Base-by-base conservation (phyloP, 2,797 vertebrate genomes). In the Glyptemys insculpta region DNA sequence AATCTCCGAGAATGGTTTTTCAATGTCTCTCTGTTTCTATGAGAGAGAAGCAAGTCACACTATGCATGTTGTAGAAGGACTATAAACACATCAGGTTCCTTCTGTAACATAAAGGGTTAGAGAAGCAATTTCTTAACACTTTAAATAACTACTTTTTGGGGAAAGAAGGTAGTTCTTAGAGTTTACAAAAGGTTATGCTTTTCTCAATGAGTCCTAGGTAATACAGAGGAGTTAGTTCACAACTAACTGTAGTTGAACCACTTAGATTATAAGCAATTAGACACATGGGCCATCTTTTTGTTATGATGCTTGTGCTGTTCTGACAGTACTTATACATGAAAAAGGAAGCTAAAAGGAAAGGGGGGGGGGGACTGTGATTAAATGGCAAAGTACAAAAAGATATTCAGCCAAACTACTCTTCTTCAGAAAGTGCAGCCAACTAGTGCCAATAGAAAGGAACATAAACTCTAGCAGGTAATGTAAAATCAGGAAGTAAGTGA, bases 401-500 rank as follows among this genome's bases (percentile, higher is more conserved):
- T 14, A 5, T 7, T 37, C 34, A 68, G 5, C 3, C 34, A 62
- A 56, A 0, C 41, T 44, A 68, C 34, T 47, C 11, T 87, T 1
- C 27, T 12, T 93, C 23, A 50, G 72, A 85, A 47, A 4, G 56
- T 3, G 8, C 19, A 68, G 18, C 18, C 65, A 68, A 88, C 10
- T 8, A 54, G 6, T 72, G 5, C 37, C 34, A 50, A 8, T 4
- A 78, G 52, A 81, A 93, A 81, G 54, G 2, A 7, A 11, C 2
- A 15, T 21, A 53, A 80, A 68, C 3, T 50, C 4, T 27, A 87
- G 2, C 5, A 81, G 10, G 34, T 88, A 2, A 81, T 81, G 34
- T 34, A 79, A 78, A 94, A 85, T 65, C 5, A 59, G 34, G 65
- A 92, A 92, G 31, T 37, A 90, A 85, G 25, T 87, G 41, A 92